These are phyloP conservation scores for Todiramphus chloris DNA, from an alignment of 2,113 vertebrate species.

Conservation along the genomic window DNA sequence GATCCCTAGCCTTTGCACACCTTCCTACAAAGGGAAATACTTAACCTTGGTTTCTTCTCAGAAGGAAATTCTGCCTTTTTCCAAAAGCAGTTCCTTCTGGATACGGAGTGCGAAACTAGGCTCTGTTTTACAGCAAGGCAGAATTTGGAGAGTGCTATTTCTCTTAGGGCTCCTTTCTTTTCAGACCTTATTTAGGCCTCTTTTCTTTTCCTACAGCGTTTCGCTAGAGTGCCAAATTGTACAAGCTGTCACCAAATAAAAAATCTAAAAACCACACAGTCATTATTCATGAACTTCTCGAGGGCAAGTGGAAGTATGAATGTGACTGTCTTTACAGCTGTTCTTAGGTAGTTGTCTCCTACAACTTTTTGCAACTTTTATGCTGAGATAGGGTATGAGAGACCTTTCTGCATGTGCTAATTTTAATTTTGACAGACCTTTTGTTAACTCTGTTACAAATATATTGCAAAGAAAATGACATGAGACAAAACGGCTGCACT, in stretches of 20 bases:
- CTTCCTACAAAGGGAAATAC: not conserved
- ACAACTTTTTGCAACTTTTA: not conserved
- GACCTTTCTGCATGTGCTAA: not conserved
- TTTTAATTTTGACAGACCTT: not conserved
- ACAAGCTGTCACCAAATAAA: slow-evolving; percentile 21
- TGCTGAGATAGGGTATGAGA: not conserved
- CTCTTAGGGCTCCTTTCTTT: slow-evolving; percentile 20
- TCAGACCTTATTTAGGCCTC: slow-evolving; percentile 68
- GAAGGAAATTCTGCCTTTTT: not conserved
- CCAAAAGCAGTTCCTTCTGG: not conserved
- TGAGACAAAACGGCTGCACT: not conserved
- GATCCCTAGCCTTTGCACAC: not conserved
- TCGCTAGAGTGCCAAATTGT: slow-evolving; percentile 39
- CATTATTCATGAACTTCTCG: not conserved
- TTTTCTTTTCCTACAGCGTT: slow-evolving; percentile 44
- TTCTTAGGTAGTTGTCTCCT: not conserved
- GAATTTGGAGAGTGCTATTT: slow-evolving; percentile 39
- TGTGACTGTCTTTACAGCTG: not conserved
- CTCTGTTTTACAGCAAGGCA: slow-evolving; percentile 13
- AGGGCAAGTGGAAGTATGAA: not conserved
- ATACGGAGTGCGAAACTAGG: not conserved
- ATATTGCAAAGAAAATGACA: not conserved
- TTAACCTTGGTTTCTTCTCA: not conserved
- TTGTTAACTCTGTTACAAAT: not conserved
- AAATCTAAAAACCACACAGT: not conserved